Conservation (phyloP, 2,797 vertebrate genomes). For the Spea hammondii region DNA sequence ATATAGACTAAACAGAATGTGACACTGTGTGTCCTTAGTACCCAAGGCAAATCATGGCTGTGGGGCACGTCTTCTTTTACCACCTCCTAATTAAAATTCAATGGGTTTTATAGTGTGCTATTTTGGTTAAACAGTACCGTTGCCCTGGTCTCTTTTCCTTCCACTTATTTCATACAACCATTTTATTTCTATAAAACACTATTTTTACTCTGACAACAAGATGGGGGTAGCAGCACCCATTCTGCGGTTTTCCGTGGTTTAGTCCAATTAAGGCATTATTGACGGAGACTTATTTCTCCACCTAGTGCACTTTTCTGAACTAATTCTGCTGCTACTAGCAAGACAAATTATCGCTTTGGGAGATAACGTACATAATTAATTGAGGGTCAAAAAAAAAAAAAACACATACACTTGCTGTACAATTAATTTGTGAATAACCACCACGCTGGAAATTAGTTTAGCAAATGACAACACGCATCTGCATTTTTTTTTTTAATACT, state of each 20-base stretch:
- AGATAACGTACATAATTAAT: slow-evolving; percentile 21
- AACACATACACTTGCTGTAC: not conserved
- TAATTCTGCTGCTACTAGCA: not conserved
- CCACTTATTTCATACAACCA: too few species aligned
- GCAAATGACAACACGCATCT: not conserved
- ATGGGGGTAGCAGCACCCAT: not conserved
- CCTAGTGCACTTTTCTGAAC: not conserved
- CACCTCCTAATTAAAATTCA: too few species aligned
- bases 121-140: too few species aligned
- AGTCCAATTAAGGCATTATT: not conserved
- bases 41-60: too few species aligned
- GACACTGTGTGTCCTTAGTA: too few species aligned
- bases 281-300: not conserved
- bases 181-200: too few species aligned
- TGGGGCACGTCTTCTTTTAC: too few species aligned
- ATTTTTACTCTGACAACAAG: too few species aligned
- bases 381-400: slow-evolving; percentile 6
- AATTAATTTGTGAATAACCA: slow-evolving; percentile 19
- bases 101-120: too few species aligned
- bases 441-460: not conserved
- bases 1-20: too few species aligned
- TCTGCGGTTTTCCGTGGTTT: not conserved
- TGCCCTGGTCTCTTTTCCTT: too few species aligned
- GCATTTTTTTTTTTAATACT: slow-evolving; percentile 2
- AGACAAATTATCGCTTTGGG: slow-evolving; percentile 1